A percentile compares a stretch with the other conserved stretches of the same genome.
Evolutionary conservation across 2,797 vertebrate species (phyloP).

Genomic region (Manis crassicaudata): DNA sequence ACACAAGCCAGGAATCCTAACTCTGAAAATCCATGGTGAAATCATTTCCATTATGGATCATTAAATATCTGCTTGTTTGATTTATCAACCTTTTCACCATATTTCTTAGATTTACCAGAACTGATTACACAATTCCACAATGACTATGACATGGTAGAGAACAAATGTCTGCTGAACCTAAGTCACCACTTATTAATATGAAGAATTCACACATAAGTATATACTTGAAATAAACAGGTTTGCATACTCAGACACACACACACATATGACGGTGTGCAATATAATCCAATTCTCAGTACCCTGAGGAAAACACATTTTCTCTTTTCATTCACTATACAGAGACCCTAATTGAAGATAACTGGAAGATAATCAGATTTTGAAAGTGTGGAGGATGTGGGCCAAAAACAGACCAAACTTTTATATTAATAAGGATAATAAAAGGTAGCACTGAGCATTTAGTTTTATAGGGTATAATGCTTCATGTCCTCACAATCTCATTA

Average conservation of each 20-base stretch:
- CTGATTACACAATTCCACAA: background rate
- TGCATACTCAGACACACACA: fast-evolving
- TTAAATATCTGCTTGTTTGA: background rate
- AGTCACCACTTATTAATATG: background rate
- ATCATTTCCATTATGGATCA: background rate
- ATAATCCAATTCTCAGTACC: background rate
- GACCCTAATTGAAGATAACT: background rate
- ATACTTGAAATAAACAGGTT: background rate
- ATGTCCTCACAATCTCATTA: background rate
- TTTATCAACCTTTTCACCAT: background rate
- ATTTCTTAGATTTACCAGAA: constrained; percentile 26
- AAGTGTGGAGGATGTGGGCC: background rate
- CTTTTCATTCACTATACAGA: background rate
- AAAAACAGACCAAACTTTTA: background rate
- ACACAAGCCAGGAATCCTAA: background rate
- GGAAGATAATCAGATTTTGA: background rate
- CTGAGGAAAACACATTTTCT: background rate
- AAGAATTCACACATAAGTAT: background rate
- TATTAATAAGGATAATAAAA: background rate
- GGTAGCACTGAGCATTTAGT: background rate
- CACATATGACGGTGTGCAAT: background rate
- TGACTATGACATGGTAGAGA: background rate
- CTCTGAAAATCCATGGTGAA: background rate
- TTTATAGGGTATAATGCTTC: background rate
- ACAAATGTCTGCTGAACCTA: background rate